Percentiles rank a stretch among this genome's conserved stretches.
phyloP scores from a whole-genome alignment of 2,113 vertebrate species.

The Sylvia atricapilla region DNA sequence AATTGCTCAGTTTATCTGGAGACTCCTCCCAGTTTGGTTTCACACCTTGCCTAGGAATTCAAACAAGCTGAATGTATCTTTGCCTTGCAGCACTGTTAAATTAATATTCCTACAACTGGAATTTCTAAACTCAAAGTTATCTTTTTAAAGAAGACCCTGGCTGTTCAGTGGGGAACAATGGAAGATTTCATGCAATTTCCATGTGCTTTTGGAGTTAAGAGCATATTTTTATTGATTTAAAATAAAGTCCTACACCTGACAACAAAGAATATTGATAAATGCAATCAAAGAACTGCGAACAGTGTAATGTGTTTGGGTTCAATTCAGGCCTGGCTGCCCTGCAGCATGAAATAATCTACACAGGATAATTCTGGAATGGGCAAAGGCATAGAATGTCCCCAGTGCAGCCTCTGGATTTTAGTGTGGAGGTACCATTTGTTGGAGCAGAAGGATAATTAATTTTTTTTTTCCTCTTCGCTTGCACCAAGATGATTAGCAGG shows the following conservation, averaged over 20 bases:
- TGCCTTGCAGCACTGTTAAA: background rate
- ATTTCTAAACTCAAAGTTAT: background rate
- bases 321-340: background rate
- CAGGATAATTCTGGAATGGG: background rate
- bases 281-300: background rate
- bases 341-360: background rate
- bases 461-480: background rate
- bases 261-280: background rate
- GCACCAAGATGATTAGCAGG: background rate
- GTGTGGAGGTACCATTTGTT: background rate
- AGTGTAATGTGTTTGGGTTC: background rate
- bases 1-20: background rate
- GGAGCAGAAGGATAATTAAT: background rate
- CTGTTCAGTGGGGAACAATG: background rate
- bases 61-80: background rate
- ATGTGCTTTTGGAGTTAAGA: background rate
- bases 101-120: background rate
- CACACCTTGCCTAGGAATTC: constrained; percentile 1
- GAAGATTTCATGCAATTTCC: background rate
- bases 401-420: background rate
- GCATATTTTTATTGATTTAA: background rate
- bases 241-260: background rate
- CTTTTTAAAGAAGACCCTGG: background rate
- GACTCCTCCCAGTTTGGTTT: background rate
- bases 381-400: rapidly evolving